These are phyloP conservation scores for Lithophane semibrunnea DNA, from an alignment of 2,888 invertebrate species.

Conservation along the genomic window DNA sequence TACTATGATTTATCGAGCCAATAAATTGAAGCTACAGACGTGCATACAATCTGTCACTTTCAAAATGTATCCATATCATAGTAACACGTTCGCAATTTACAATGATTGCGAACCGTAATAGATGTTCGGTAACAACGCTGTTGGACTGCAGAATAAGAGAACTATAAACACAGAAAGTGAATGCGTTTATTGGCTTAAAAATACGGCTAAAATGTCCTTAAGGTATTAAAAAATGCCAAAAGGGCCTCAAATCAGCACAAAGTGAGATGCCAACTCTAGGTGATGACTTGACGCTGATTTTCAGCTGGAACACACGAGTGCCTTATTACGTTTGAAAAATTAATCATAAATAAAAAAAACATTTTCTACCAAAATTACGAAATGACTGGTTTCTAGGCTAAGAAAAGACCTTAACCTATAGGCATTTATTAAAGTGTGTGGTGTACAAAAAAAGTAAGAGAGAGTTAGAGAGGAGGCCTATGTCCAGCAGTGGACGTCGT, in stretches of 20 bases:
- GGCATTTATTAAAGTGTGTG: too few relatives aligned
- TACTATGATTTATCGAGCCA: constrained; percentile 37
- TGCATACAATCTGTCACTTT: constrained; percentile 41
- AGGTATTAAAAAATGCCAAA: neutral
- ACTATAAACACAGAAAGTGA: neutral
- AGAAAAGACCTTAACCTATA: too few relatives aligned
- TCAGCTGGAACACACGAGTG: too few relatives aligned
- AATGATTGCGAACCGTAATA: constrained; percentile 45
- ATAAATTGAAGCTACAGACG: constrained; percentile 31
- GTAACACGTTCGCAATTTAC: constrained; percentile 42
- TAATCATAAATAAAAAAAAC: too few relatives aligned
- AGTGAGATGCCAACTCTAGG: neutral
- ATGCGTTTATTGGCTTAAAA: too few relatives aligned
- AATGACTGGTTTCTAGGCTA: too few relatives aligned
- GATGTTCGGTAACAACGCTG: constrained; percentile 34
- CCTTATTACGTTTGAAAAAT: too few relatives aligned
- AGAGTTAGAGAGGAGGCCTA: too few relatives aligned
- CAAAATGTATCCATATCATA: constrained; percentile 10
- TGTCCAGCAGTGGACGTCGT: too few relatives aligned
- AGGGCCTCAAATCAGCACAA: neutral
- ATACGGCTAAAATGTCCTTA: neutral
- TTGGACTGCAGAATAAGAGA: neutral
- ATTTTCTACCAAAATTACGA: too few relatives aligned
- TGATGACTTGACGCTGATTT: too few relatives aligned
- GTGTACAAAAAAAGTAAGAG: too few relatives aligned